Base-by-base conservation (phyloP, 2,113 vertebrate genomes). In the Opisthocomus hoazin region DNA sequence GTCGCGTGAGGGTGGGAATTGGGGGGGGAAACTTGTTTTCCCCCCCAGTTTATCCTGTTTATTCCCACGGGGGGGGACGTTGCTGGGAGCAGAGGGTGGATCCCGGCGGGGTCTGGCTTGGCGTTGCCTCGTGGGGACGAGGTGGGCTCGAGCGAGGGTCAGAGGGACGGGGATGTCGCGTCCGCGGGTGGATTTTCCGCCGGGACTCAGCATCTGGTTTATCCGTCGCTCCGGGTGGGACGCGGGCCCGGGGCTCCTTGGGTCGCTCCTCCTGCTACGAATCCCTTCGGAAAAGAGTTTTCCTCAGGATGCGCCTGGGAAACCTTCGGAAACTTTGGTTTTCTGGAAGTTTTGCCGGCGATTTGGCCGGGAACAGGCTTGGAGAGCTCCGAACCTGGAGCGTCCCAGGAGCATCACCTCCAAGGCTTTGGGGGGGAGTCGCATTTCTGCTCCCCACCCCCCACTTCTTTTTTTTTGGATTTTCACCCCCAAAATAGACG, bases 191-290 rank as follows among this genome's bases (percentile, higher is more conserved):
- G 2, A 0, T 64, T 61, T 83, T 24, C 51, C 34, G 2, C 73
- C 7, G 1, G 77, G 51, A 37, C 7, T n/a, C 4, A 1, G 50
- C 22, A 4, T 45, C 45, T 5, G 45, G 1, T 61, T 83, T 64
- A 5, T 39, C 63, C 17, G 2, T 24, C 37, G 30, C 76, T 2
- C 11, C 53, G 29, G 29, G 79, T 15, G 2, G 14, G 8, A 2
- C 5, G 0, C 1, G 4, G 74, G 37, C 14, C 41, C 1, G 5
- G 27, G 27, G 10, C 11, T n/a, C 61, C 51, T 43, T 11, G 3
- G 27, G 8, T 57, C 4, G 0, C 26, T 58, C 79, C n/a, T n/a
- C 4, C 51, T 20, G 30, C 34, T 4, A 7, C 54, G 64, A 10
- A 76, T 70, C 61, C 76, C 10, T 14, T 20, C 8, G 81, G 77